phyloP scores from a whole-genome alignment of 2,797 vertebrate species.

The Picus viridis region DNA sequence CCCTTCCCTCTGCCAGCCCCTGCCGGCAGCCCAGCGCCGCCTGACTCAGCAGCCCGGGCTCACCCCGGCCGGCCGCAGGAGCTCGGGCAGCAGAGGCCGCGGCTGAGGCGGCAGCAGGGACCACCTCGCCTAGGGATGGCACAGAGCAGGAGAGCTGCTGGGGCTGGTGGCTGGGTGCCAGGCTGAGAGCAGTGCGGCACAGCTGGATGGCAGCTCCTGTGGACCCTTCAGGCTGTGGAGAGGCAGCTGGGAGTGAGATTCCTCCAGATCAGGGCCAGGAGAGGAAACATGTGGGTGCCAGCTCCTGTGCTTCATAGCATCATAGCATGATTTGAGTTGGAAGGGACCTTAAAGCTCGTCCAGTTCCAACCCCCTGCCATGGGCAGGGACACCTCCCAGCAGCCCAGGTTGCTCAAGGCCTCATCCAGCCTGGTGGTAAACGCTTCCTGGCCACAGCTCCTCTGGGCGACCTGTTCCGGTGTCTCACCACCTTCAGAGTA shows the following conservation, averaged over 20 bases:
- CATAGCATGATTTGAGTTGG: no score
- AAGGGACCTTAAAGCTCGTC: no score
- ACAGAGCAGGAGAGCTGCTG: fast-evolving
- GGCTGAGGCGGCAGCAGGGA: background rate
- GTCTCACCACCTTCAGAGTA: no score
- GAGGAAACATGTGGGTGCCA: background rate
- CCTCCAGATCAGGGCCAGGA: background rate
- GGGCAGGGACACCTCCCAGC: no score
- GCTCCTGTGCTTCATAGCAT: background rate
- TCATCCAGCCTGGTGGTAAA: no score
- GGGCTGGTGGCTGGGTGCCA: background rate
- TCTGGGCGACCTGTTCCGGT: no score
- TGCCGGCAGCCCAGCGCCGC: background rate
- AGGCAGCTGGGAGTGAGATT: background rate
- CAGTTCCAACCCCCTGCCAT: no score
- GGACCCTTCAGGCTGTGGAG: fast-evolving
- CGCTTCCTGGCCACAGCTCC: no score
- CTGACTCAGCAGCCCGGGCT: background rate
- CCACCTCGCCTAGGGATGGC: background rate
- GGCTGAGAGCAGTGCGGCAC: fast-evolving
- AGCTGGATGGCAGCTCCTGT: background rate
- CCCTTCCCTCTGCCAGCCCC: conserved; percentile 63
- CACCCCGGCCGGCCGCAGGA: fast-evolving
- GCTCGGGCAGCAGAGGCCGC: background rate
- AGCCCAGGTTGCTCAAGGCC: no score